Evolutionary conservation across 2,113 vertebrate species (phyloP).

Genomic region (Halichoeres trimaculatus): DNA sequence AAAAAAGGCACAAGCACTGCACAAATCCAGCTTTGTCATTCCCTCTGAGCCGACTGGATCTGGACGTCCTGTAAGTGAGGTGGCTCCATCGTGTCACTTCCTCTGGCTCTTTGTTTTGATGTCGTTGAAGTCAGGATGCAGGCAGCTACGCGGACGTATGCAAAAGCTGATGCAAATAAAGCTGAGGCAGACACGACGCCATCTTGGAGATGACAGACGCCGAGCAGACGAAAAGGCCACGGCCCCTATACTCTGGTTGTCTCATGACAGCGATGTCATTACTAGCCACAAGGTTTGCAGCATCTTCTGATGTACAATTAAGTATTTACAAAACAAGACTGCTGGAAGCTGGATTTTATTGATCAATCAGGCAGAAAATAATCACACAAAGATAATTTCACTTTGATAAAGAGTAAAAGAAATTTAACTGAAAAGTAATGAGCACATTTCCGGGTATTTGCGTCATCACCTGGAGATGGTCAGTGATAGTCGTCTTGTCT

Average conservation of each 20-base stretch:
- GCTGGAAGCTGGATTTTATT: neutral
- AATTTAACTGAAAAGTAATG: constrained; percentile 6
- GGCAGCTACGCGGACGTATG: constrained; percentile 56
- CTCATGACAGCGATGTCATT: constrained; percentile 56
- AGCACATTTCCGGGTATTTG: constrained; percentile 38
- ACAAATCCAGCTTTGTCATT: constrained; percentile 62
- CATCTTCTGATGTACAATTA: constrained; percentile 34
- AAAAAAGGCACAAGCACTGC: constrained; percentile 54
- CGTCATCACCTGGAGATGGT: constrained; percentile 27
- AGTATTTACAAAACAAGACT: constrained; percentile 12
- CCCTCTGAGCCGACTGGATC: constrained; percentile 45
- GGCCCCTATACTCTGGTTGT: constrained; percentile 58
- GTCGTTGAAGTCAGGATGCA: constrained; percentile 61
- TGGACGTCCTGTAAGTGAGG: constrained; percentile 27
- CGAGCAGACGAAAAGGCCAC: constrained; percentile 74
- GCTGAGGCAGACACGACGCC: constrained; percentile 58
- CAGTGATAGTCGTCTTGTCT: constrained; percentile 26
- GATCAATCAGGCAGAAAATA: neutral
- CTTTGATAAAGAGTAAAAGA: neutral
- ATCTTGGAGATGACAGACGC: constrained; percentile 76
- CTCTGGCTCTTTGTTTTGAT: constrained; percentile 63
- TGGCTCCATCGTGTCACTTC: constrained; percentile 50
- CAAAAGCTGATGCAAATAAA: constrained; percentile 75
- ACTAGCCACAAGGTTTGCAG: constrained; percentile 41
- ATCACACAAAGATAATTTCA: constrained; percentile 1